A percentile compares a stretch with the other conserved stretches of the same genome.
These are phyloP conservation scores for Agriotes lineatus DNA, from an alignment of 2,888 invertebrate genomes.

Conservation along the genomic window DNA sequence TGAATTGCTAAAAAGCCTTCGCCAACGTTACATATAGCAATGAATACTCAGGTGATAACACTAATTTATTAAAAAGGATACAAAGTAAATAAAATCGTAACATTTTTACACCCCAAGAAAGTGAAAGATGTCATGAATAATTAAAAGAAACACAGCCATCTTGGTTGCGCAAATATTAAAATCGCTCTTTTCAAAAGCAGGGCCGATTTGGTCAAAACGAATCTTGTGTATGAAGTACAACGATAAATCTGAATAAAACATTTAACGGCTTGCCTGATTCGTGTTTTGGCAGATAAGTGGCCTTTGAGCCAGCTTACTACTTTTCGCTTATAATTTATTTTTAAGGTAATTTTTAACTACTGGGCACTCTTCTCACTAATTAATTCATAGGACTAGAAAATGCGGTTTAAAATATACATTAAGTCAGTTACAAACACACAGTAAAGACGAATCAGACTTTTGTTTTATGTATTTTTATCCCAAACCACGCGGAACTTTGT, in stretches of 20 bases:
- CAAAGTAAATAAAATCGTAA: no score
- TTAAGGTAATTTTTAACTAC: conserved; percentile 29
- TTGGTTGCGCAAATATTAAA: not conserved
- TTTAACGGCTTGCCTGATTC: not conserved
- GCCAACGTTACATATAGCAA: no score
- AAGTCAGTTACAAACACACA: conserved; percentile 33
- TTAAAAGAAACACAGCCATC: conserved; percentile 6
- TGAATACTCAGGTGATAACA: no score
- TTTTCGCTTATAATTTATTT: not conserved
- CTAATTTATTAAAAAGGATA: no score
- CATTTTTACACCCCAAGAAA: no score
- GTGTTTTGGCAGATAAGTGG: conserved; percentile 3
- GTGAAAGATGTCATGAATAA: not conserved
- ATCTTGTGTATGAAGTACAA: no score
- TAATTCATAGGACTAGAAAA: conserved; percentile 36
- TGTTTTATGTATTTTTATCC: conserved; percentile 46
- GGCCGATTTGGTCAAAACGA: not conserved
- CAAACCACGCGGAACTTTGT: conserved; percentile 50
- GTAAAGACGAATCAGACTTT: conserved; percentile 47
- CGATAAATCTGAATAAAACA: conserved; percentile 2
- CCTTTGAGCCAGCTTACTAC: not conserved
- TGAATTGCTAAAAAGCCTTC: no score
- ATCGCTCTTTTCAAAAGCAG: not conserved
- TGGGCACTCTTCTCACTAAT: conserved; percentile 44
- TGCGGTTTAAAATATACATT: conserved; percentile 20